Percentiles rank a stretch among this genome's conserved stretches.
phyloP scores from a whole-genome alignment of 2,797 vertebrate genomes.

The Avahi laniger region DNA sequence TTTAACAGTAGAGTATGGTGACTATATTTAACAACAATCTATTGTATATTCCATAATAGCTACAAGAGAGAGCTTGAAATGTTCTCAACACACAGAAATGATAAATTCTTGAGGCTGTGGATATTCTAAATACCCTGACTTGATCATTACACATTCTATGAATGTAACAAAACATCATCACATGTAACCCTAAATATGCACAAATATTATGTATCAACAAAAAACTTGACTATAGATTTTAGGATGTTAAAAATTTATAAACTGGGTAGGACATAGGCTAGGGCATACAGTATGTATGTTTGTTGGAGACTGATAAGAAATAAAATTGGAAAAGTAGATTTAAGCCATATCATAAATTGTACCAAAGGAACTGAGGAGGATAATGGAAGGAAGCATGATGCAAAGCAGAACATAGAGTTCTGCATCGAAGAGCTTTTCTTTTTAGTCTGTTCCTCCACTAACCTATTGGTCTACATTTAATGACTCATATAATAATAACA shows the following conservation, averaged over 20 bases:
- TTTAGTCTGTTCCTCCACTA: background rate
- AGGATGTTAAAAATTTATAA: background rate
- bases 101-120: background rate
- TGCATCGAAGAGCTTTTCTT: background rate
- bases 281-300: background rate
- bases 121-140: background rate
- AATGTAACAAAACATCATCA: background rate
- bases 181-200: background rate
- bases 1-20: background rate
- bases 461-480: background rate
- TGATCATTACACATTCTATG: background rate
- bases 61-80: background rate
- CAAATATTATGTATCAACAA: background rate
- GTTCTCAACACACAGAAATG: background rate
- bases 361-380: background rate
- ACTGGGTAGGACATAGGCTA: background rate
- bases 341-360: background rate
- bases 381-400: background rate
- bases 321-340: background rate
- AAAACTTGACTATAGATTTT: background rate
- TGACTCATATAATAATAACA: background rate
- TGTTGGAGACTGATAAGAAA: background rate
- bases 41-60: background rate
- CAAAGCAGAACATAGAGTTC: background rate
- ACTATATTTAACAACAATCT: background rate